Percentiles rank a stretch among this genome's conserved stretches.
Evolutionary conservation across 2,888 invertebrate species (phyloP).

Genomic region (Pollenia amentaria): DNA sequence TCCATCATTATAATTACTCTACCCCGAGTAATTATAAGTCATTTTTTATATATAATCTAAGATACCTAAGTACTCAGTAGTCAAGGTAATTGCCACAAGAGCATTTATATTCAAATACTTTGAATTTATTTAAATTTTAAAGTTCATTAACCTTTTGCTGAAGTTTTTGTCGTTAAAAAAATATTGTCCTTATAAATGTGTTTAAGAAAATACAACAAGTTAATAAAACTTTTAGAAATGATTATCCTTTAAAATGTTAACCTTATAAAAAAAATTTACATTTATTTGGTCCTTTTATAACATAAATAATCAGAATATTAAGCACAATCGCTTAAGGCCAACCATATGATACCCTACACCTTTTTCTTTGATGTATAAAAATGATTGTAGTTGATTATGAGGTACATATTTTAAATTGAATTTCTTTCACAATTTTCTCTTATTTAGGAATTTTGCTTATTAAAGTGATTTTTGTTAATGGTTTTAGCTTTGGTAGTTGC

Average conservation of each 20-base stretch:
- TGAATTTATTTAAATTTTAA: not conserved
- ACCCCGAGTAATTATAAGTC: no score
- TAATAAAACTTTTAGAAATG: constrained; percentile 49
- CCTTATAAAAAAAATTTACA: not conserved
- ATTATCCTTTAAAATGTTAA: not conserved
- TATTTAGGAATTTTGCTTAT: no score
- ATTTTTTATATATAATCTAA: no score
- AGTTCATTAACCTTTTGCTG: constrained; percentile 50
- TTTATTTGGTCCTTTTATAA: not conserved
- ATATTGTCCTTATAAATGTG: not conserved
- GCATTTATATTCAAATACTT: constrained; percentile 6
- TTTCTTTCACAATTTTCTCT: no score
- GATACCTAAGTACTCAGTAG: no score
- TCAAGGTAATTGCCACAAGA: not conserved
- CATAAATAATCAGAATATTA: not conserved
- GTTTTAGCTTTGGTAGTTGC: no score
- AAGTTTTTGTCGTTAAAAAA: constrained; percentile 1
- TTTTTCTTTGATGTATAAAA: no score
- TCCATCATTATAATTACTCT: no score
- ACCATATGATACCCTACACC: no score
- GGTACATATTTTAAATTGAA: no score
- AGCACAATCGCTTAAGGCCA: not conserved
- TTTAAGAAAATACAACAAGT: not conserved
- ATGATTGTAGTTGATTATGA: no score
- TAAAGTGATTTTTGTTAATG: no score